These are phyloP conservation scores for Poecilia gillii DNA, from an alignment of 2,797 vertebrate genomes.

Conservation along the genomic window DNA sequence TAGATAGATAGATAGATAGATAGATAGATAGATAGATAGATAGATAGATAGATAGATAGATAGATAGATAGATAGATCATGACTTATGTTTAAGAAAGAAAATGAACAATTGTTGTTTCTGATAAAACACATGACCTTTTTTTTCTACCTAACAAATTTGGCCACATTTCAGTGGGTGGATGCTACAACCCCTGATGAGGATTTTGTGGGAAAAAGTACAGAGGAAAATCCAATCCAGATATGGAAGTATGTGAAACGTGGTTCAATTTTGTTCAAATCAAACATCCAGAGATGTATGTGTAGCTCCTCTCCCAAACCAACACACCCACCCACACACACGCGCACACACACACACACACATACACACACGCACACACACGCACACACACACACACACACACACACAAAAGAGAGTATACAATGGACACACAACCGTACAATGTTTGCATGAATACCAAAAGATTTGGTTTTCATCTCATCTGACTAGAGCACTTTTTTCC, in stretches of 20 bases:
- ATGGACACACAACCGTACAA: background rate
- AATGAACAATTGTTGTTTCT: background rate
- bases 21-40: background rate
- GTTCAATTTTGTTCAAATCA: background rate
- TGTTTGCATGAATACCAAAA: background rate
- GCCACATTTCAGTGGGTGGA: background rate
- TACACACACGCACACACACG: background rate
- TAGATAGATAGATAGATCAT: background rate
- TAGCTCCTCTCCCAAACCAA: background rate
- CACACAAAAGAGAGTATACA: too few relatives aligned
- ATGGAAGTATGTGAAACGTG: background rate
- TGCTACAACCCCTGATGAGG: background rate
- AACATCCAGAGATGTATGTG: background rate
- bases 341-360: background rate
- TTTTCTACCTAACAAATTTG: background rate
- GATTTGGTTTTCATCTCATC: background rate
- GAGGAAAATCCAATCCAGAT: background rate
- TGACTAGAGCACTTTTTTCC: background rate
- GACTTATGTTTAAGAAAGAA: background rate
- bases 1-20: background rate
- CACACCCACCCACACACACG: background rate
- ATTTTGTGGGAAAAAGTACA: background rate
- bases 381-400: too few relatives aligned
- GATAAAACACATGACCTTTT: background rate
- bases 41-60: background rate